Evolutionary conservation across 1,140 invertebrate genomes (phyloP).

Genomic region (Carposina sasakii): DNA sequence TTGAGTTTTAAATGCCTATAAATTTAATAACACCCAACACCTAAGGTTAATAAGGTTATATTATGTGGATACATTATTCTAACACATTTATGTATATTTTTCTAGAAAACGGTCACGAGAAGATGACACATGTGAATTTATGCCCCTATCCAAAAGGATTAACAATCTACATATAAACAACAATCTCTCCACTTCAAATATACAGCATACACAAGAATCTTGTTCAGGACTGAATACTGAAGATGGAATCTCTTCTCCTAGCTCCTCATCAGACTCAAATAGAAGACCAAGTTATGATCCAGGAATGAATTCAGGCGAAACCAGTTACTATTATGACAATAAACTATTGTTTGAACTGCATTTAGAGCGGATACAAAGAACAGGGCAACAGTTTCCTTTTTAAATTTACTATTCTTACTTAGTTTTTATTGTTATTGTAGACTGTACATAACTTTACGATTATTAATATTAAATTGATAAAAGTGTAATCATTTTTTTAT

Average conservation of each 20-base stretch:
- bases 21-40: too few relatives aligned
- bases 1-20: too few relatives aligned
- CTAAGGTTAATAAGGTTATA: too few relatives aligned
- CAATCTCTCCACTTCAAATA: conserved; percentile 38
- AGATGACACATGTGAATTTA: conserved; percentile 82
- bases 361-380: conserved; percentile 69
- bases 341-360: conserved; percentile 70
- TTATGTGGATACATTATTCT: conserved; percentile 3
- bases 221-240: conserved; percentile 47
- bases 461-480: too few relatives aligned
- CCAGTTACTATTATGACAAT: conserved; percentile 68
- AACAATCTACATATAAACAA: conserved; percentile 85
- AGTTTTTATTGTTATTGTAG: too few relatives aligned
- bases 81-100: conserved; percentile 13
- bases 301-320: conserved; percentile 59
- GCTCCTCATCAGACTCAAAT: conserved; percentile 43
- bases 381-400: conserved; percentile 66
- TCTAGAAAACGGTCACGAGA: conserved; percentile 79
- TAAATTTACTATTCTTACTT: conserved; percentile 35
- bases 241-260: conserved; percentile 46
- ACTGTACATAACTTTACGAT: too few relatives aligned
- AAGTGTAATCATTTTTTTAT: too few relatives aligned
- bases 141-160: conserved; percentile 84
- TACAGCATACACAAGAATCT: conserved; percentile 42
- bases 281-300: conserved; percentile 66